These are phyloP conservation scores for Papilio dardanus DNA, from an alignment of 1,140 invertebrate genomes.

Conservation along the genomic window DNA sequence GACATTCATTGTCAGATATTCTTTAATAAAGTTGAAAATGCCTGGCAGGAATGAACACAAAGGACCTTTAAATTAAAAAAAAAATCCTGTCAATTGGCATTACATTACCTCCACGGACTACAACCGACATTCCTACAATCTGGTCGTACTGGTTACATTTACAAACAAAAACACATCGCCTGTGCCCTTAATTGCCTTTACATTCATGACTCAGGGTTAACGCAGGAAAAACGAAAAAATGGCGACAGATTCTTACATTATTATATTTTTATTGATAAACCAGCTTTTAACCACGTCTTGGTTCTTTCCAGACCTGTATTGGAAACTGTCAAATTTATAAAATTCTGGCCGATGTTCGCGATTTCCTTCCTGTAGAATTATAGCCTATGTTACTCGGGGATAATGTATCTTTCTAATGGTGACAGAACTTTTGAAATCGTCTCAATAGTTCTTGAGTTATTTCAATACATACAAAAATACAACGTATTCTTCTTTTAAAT, in stretches of 20 bases:
- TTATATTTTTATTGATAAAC: too few species aligned
- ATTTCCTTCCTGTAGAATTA: too few species aligned
- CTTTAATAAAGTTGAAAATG: neutral
- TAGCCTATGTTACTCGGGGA: too few species aligned
- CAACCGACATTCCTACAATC: slow-evolving; percentile 3
- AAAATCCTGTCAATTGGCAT: neutral
- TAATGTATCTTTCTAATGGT: too few species aligned
- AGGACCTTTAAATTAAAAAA: neutral
- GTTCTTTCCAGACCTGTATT: too few species aligned
- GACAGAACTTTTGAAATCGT: too few species aligned
- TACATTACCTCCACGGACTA: neutral
- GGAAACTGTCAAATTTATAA: too few species aligned
- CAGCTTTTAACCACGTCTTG: too few species aligned
- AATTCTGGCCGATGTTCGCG: too few species aligned
- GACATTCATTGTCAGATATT: neutral
- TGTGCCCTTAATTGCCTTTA: neutral
- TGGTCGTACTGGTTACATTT: neutral
- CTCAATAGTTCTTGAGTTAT: too few species aligned
- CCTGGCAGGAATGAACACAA: neutral
- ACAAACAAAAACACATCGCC: neutral
- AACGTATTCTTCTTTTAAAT: too few species aligned
- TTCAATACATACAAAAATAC: too few species aligned
- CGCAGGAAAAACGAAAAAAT: neutral
- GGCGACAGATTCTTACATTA: neutral
- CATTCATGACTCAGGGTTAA: neutral